Conservation (phyloP, 2,113 vertebrate species). For the Corythoichthys intestinalis region DNA sequence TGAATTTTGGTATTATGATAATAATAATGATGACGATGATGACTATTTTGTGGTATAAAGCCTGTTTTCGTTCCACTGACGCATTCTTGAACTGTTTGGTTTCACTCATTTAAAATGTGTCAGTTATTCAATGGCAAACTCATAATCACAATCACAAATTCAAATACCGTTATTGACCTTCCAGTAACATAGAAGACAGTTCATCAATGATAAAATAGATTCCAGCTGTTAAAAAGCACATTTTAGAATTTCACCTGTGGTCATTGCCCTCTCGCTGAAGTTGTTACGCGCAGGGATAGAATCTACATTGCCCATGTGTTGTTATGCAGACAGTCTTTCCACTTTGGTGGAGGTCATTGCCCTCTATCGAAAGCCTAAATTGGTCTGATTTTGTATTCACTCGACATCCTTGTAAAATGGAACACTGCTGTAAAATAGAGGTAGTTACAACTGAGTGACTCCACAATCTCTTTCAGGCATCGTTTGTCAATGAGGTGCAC, state of each 20-base stretch:
- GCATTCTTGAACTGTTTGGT: no score
- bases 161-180: no score
- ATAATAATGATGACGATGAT: no score
- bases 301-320: not conserved
- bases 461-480: constrained; percentile 1
- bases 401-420: not conserved
- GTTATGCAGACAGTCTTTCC: not conserved
- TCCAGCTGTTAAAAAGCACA: not conserved
- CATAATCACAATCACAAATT: no score
- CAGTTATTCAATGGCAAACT: no score
- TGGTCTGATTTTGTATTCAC: not conserved
- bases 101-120: no score
- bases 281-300: not conserved
- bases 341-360: not conserved
- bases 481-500: constrained; percentile 14
- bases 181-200: no score
- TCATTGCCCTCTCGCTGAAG: not conserved
- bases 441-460: constrained; percentile 1
- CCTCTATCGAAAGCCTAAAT: not conserved
- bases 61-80: no score
- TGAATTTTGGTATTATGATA: no score
- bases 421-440: not conserved
- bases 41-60: no score
- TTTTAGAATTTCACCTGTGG: not conserved
- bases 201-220: not conserved